These are phyloP conservation scores for Atopsyche davidsoni DNA, from an alignment of 1,140 invertebrate genomes.

Conservation along the genomic window DNA sequence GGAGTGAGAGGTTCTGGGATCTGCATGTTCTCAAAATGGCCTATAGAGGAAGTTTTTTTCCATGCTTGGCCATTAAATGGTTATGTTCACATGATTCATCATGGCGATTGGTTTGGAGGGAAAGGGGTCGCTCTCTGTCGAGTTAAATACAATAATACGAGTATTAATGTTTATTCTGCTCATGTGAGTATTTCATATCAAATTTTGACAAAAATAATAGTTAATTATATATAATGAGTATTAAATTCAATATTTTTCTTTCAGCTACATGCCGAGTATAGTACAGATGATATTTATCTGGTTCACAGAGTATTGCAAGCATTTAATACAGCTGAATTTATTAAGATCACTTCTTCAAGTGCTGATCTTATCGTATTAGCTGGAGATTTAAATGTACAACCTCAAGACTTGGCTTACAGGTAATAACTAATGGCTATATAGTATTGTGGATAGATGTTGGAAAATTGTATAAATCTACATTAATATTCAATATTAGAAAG, in stretches of 20 bases:
- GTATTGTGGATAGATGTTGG: slow-evolving; percentile 29
- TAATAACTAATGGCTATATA: slow-evolving; percentile 27
- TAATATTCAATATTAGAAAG: no score
- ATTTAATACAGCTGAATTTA: slow-evolving; percentile 90
- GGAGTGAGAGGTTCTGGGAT: slow-evolving; percentile 88
- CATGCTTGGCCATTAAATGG: slow-evolving; percentile 94
- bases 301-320: slow-evolving; percentile 87
- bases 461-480: not conserved
- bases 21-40: slow-evolving; percentile 82
- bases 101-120: slow-evolving; percentile 97
- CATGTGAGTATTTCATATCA: slow-evolving; percentile 66
- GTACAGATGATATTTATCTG: slow-evolving; percentile 79
- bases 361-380: slow-evolving; percentile 80
- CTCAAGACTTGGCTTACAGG: slow-evolving; percentile 78
- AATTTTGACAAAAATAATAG: not conserved
- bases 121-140: slow-evolving; percentile 91
- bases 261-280: slow-evolving; percentile 94
- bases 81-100: slow-evolving; percentile 92
- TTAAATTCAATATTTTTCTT: slow-evolving; percentile 20
- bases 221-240: slow-evolving; percentile 7
- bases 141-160: slow-evolving; percentile 60
- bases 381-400: slow-evolving; percentile 90
- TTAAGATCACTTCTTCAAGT: slow-evolving; percentile 70
- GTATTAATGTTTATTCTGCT: slow-evolving; percentile 81
- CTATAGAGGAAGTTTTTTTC: slow-evolving; percentile 84